Base-by-base conservation (phyloP, 2,113 vertebrate species). In the Connochaetes taurinus region DNA sequence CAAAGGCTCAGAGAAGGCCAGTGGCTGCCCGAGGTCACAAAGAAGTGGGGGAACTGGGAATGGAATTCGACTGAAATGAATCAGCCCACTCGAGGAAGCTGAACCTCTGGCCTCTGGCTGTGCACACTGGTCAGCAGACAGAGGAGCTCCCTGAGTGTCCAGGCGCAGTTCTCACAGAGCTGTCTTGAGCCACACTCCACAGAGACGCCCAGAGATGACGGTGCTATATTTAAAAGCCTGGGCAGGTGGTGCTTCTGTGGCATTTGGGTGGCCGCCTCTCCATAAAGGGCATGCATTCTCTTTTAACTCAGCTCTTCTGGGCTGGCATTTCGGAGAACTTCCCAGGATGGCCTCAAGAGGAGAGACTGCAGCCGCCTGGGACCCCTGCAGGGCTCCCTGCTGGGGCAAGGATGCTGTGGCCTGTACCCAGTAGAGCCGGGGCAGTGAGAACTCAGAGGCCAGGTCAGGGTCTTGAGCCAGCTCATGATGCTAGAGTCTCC, bases 191-290 rank as follows among this genome's bases (percentile, higher is more conserved):
- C 91, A 55, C 29, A 4, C 40, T 94, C 74, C 78, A 67, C 60
- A 33, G 13, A 67, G 85, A 89, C 60, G 29, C 53, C 94, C 78
- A 0, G 0, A 95, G 84, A 91, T 93, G 80, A 93, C 31, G 27
- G 17, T 19, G 40, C 93, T 97, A 53, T 88, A 74, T 97, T 97
- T 98, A 93, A 97, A 95, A 96, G 90, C 82, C 71, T 88, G 45
- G 84, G 91, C 55, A 55, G 47, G 64, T 80, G 50, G 31, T 10
- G 7, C 85, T 96, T 47, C 62, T 7, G 11, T 97, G 98, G 53
- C 97, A 90, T 98, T 98, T 98, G 74, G 86, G 96, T 95, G 94
- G 96, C 97, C 31, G 80, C 97, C 95, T 82, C 78, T 85, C 67
- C 64, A 0, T 96, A 98, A 98, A 98, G 95, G 96, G 80, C 27